A percentile compares a stretch with the other conserved stretches of the same genome.
These are phyloP conservation scores for Aphelenchoides besseyi DNA, from an alignment of 1,140 invertebrate species.

Conservation along the genomic window DNA sequence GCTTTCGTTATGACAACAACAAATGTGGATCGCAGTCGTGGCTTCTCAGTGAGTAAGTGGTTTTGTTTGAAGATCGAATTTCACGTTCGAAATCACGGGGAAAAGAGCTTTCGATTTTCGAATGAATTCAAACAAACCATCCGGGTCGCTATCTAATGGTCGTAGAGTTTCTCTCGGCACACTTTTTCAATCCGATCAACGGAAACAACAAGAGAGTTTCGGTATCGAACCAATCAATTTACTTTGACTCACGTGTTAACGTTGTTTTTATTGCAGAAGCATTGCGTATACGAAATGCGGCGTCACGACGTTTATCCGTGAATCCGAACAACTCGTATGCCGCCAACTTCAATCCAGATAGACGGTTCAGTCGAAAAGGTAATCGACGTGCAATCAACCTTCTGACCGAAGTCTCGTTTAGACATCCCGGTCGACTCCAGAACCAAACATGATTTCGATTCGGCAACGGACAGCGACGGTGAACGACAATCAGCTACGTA, in stretches of 20 bases:
- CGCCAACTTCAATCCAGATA: not conserved
- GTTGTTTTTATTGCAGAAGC: not conserved
- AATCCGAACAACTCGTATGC: not conserved
- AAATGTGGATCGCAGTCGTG: not conserved
- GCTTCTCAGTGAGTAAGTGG: not conserved
- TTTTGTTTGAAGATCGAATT: not conserved
- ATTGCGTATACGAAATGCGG: not conserved
- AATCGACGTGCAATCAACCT: not conserved
- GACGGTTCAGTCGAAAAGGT: conserved; percentile 12
- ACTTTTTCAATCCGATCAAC: not conserved
- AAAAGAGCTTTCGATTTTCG: not conserved
- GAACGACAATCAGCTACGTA: too few species aligned
- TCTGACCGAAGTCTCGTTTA: not conserved
- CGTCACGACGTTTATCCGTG: conserved; percentile 1
- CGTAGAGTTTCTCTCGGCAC: not conserved
- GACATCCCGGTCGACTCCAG: conserved; percentile 7
- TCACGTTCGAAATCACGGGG: not conserved
- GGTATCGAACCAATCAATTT: too few species aligned
- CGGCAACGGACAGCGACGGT: not conserved
- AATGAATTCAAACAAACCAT: not conserved
- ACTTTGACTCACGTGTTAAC: too few species aligned
- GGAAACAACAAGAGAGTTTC: not conserved
- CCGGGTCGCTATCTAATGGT: not conserved
- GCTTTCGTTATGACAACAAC: not conserved
- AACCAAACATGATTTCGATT: conserved; percentile 2